Evolutionary conservation across 2,797 vertebrate genomes (phyloP), one percentile per base, ranked within the genome.

Genomic region (Hippopotamyrus pictus): DNA sequence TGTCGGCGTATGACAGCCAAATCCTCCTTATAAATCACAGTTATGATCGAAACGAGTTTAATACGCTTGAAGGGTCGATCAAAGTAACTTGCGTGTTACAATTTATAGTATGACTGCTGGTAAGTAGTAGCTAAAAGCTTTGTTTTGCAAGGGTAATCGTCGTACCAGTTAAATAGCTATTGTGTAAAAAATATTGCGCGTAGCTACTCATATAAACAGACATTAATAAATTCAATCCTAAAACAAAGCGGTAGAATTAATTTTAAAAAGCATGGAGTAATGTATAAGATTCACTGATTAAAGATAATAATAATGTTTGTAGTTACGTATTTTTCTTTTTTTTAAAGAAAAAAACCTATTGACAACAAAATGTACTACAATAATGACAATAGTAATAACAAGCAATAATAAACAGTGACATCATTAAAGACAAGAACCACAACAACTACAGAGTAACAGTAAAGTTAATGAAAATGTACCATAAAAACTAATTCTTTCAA

Each of bases 1-100:
- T 94, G 94, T 95, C 91, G 91, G 14, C 37, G 9, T 59, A 37
- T 41, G 29, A 54, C 29, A n/a, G 29, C 12, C 51, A 86, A 86
- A 57, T 29, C 22, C 51, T 19, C 29, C n/a, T 57, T 54, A 37
- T 57, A 54, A 86, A 50, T 84, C 82, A 84, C 51, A 57, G 51
- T 6, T 57, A 5, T 33, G 33, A 62, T 59, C 53, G 12, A 44
- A 87, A 22, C 3, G 19, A 79, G 7, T 79, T 79, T 46, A 46
- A 79, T 79, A 79, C 41, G 19, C 76, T 73, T 33, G 9, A 69
- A 33, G 73, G 37, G 11, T 79, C 41, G 76, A 79, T 79, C 37
- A n/a, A 44, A 79, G 65, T 73, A 37, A 79, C 37, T 79, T 79
- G 76, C 41, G 6, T 19, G 19, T 7, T 46, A 46, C 37, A 7